Base-by-base conservation (phyloP, 2,888 invertebrate species). In the Cephus runcator region DNA sequence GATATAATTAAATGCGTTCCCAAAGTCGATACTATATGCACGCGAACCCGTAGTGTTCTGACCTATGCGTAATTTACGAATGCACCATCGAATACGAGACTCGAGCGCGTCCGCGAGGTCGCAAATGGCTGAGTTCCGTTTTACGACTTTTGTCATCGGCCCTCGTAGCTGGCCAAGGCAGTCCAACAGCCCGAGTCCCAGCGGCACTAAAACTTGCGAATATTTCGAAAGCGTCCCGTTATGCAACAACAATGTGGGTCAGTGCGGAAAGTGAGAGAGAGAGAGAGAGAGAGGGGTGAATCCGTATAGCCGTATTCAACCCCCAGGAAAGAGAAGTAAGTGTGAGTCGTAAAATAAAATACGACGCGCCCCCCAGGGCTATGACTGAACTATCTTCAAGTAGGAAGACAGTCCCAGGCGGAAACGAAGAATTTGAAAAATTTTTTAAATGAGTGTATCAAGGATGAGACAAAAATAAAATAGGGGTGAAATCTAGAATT, bases 181-280 rank as follows among this genome's bases (percentile, higher is more conserved):
- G 56, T 23, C 71, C 34, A 71, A 31, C 31, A 71, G 71, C 31
- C 56, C 23, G 23, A 56, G 56, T 56, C 56, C 56, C 23, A 56
- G 56, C 81, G 82, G 81, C 80, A 83, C 82, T 87, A 86, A 87
- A 86, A 84, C 84, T 83, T 83, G 74, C 84, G 83, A 87, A 87
- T 87, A 88, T 86, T 88, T 85, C 83, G 83, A 83, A 85, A 86
- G 78, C 83, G 83, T 86, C 82, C 87, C 85, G 87, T 88, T 89
- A 87, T 84, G 87, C 87, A 89, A 88, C 86, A 84, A 86, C 86
- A 88, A 88, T 88, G 86, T 89, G 85, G 86, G 86, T 88, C 88
- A 88, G 85, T 80, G 84, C 85, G 71, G 83, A 76, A 80, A 83
- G 76, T 69, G 76, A 12, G 73, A 76, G 35, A 30, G 73, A 34